Evolutionary conservation across 2,888 invertebrate genomes (phyloP).

Genomic region (Epiblema foenella): DNA sequence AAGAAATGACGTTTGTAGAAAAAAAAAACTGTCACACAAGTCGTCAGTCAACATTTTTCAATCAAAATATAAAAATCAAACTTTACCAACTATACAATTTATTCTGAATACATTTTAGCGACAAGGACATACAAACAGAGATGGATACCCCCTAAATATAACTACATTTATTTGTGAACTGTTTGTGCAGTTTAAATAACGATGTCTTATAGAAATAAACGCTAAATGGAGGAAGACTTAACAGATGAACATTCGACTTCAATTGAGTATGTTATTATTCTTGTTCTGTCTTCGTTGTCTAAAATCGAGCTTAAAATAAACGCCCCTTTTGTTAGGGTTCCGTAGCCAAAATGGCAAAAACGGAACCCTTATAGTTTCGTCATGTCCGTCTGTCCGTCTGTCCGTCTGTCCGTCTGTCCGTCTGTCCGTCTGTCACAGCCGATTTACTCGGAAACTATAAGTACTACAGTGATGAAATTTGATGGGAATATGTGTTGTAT

Average conservation of each 20-base stretch:
- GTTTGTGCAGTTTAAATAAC: constrained; percentile 20
- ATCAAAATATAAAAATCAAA: constrained; percentile 23
- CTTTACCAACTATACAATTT: background rate
- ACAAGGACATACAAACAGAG: background rate
- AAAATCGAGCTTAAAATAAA: no score
- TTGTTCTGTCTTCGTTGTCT: no score
- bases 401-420: no score
- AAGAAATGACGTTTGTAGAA: background rate
- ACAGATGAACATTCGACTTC: background rate
- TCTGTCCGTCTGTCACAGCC: no score
- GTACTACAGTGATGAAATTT: no score
- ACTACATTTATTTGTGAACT: constrained; percentile 3
- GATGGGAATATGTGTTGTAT: no score
- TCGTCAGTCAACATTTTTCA: constrained; percentile 13
- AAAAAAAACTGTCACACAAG: constrained; percentile 4
- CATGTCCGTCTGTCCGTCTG: no score
- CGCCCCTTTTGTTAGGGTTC: no score
- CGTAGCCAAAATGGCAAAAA: no score
- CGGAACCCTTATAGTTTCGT: no score
- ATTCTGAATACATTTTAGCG: background rate
- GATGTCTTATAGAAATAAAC: constrained; percentile 20
- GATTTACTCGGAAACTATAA: no score
- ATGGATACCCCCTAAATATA: constrained; percentile 13
- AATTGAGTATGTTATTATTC: constrained; percentile 2
- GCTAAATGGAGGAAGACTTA: constrained; percentile 26